These are phyloP conservation scores for Serinus canaria DNA, from an alignment of 2,113 vertebrate genomes.

Conservation along the genomic window DNA sequence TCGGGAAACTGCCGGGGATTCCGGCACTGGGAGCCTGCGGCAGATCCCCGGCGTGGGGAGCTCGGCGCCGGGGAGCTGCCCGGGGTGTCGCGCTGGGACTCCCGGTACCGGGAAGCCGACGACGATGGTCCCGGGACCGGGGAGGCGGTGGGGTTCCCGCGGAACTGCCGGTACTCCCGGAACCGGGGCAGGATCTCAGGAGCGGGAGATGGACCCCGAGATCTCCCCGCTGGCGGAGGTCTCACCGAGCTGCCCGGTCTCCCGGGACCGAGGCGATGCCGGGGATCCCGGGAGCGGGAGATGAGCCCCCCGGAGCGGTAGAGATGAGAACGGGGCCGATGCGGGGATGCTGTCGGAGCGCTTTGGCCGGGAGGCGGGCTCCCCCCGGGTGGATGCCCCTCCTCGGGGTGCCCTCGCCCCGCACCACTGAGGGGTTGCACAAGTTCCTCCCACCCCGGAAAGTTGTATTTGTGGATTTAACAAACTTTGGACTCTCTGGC, in stretches of 20 bases:
- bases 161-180: not conserved
- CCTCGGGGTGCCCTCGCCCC: not conserved
- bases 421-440: not conserved
- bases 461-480: not conserved
- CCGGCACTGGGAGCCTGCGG: not conserved
- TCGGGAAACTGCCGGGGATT: not conserved
- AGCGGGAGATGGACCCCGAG: not conserved
- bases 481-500: constrained; percentile 20
- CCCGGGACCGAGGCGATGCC: not conserved
- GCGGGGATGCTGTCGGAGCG: not conserved
- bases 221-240: not conserved
- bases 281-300: not conserved
- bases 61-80: not conserved
- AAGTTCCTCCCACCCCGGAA: not conserved
- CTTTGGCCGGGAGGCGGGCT: not conserved
- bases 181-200: not conserved
- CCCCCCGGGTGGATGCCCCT: not conserved
- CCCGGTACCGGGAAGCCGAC: not conserved
- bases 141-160: not conserved
- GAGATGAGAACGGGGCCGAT: not conserved
- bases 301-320: not conserved
- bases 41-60: not conserved
- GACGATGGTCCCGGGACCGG: not conserved
- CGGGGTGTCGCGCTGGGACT: not conserved
- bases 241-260: not conserved